Base-by-base conservation (phyloP, 2,113 vertebrate species). In the Urocynchramus pylzowi region DNA sequence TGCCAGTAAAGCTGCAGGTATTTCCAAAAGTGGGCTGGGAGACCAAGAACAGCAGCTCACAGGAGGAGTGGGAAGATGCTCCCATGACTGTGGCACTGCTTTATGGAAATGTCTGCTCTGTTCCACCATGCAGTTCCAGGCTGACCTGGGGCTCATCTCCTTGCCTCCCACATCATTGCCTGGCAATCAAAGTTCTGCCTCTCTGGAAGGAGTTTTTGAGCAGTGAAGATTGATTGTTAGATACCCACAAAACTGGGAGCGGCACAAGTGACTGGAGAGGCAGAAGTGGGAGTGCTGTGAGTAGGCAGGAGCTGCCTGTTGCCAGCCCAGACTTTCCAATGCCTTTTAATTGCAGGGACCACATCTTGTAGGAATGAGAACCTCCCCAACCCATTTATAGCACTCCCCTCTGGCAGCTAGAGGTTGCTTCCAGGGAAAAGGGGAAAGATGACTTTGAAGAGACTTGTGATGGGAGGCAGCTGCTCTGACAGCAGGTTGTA, bases 31-130 rank as follows among this genome's bases (percentile, higher is more conserved):
- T 16, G 33, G 16, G 10, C 33, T 21, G 42, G 24, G 44, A 53
- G 33, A 9, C 5, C 15, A 8, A 14, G 31, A 73, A 1, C 28
- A 80, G 16, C 22, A 86, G 33, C 45, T 84, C 49, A 12, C 31
- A 14, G 9, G 56, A 81, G n/a, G 18, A 57, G 35, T 53, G 37
- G 30, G 24, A 52, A 42, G 26, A 13, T 63, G 6, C 16, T 53
- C 33, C 71, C 3, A 1, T 44, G 22, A 6, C 22, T 45, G 27
- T 0, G 3, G 26, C 31, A 31, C 24, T 16, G 37, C 3, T 63
- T 78, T 50, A 21, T 23, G 65, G 60, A 87, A 45, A 57, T 19
- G 21, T 0, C 4, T 19, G 17, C 45, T 82, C 33, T 37, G 5
- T 31, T 76, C 22, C 22, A 63, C 15, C 20, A 2, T 10, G 47